Evolutionary conservation across 2,888 invertebrate genomes (phyloP).

Genomic region (Stenotaenia linearis): DNA sequence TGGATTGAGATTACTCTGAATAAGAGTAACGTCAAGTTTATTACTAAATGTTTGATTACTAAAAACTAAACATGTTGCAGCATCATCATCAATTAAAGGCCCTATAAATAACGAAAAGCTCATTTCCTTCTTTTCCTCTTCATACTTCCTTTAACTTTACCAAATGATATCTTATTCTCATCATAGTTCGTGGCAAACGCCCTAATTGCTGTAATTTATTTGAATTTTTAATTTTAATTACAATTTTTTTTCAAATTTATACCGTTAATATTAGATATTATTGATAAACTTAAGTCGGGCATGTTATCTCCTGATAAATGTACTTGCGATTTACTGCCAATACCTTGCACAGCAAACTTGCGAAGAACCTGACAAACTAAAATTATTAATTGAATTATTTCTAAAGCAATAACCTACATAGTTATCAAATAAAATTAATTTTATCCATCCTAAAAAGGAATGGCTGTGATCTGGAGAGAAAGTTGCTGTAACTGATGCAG

Average conservation of each 20-base stretch:
- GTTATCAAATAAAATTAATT: neutral
- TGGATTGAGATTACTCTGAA: neutral
- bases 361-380: neutral
- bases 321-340: neutral
- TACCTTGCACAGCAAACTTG: neutral
- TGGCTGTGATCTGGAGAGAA: neutral
- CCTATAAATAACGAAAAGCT: neutral
- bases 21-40: neutral
- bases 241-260: neutral
- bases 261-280: neutral
- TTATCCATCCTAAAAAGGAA: neutral
- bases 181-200: neutral
- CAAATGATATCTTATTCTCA: neutral
- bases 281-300: neutral
- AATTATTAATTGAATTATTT: neutral
- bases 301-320: neutral
- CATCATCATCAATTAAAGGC: neutral
- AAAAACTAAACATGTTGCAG: neutral
- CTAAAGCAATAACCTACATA: neutral
- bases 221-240: neutral
- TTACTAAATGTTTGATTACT: neutral
- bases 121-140: neutral
- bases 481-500: neutral
- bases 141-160: neutral
- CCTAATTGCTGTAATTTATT: neutral